Evolutionary conservation across 2,888 invertebrate species (phyloP).

Genomic region (Antheraea yamamai): DNA sequence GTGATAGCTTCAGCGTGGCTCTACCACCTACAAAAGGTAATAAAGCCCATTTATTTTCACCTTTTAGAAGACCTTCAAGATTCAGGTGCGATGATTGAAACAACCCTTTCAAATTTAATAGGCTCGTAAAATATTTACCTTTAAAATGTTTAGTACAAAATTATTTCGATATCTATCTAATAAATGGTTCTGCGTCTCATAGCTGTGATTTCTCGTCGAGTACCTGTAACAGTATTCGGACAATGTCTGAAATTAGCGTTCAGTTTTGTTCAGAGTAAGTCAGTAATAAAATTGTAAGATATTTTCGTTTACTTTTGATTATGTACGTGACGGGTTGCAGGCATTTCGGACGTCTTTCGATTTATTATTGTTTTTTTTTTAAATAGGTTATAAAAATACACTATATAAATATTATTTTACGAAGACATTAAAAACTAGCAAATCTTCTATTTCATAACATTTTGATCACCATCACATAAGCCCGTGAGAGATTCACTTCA

Average conservation of each 20-base stretch:
- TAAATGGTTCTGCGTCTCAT: not conserved
- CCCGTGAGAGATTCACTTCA: no score
- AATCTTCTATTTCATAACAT: no score
- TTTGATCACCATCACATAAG: no score
- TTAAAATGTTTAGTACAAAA: constrained; percentile 13
- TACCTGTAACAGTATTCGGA: not conserved
- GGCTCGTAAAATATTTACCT: constrained; percentile 6
- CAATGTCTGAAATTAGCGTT: not conserved
- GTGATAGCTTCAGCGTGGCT: no score
- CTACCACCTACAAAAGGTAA: not conserved
- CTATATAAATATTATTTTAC: no score
- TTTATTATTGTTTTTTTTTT: not conserved
- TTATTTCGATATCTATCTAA: constrained; percentile 6
- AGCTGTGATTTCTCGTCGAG: not conserved
- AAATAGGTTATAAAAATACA: not conserved
- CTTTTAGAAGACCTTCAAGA: not conserved
- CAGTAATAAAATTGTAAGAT: not conserved
- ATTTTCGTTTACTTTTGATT: not conserved
- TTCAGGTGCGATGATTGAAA: not conserved
- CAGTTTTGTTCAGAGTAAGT: not conserved
- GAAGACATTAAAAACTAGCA: no score
- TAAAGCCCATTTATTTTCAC: not conserved
- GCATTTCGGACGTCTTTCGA: not conserved
- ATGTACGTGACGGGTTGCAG: not conserved
- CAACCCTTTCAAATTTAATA: not conserved